These are phyloP conservation scores for Dipodomys ordii DNA, from an alignment of 2,113 vertebrate species.

Conservation along the genomic window DNA sequence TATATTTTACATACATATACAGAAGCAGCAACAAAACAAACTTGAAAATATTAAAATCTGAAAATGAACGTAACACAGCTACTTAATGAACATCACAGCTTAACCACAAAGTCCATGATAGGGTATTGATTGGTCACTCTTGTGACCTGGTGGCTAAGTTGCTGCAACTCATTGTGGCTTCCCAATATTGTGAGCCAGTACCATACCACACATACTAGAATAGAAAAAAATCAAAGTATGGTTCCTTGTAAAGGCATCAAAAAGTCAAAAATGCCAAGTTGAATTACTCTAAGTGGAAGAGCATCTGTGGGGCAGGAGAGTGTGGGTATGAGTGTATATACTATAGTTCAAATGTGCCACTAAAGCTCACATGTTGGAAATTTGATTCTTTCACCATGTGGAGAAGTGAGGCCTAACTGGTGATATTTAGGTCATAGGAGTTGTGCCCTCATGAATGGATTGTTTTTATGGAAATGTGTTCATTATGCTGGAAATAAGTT, in stretches of 20 bases:
- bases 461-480: background rate
- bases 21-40: background rate
- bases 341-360: background rate
- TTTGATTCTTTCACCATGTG: background rate
- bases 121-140: background rate
- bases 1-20: background rate
- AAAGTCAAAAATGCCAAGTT: background rate
- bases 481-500: background rate
- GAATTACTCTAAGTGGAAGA: background rate
- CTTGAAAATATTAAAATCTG: background rate
- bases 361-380: background rate
- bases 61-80: background rate
- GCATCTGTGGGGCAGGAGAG: background rate
- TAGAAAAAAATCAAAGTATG: background rate
- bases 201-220: background rate
- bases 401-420: no score
- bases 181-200: background rate
- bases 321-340: background rate
- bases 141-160: background rate
- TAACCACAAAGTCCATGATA: background rate
- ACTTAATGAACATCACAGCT: background rate
- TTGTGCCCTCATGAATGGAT: background rate
- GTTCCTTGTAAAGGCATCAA: background rate
- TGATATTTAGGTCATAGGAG: background rate
- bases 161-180: background rate